Percentiles rank a stretch among this genome's conserved stretches.
These are phyloP conservation scores for Eurois occulta DNA, from an alignment of 2,888 invertebrate species.

Conservation along the genomic window DNA sequence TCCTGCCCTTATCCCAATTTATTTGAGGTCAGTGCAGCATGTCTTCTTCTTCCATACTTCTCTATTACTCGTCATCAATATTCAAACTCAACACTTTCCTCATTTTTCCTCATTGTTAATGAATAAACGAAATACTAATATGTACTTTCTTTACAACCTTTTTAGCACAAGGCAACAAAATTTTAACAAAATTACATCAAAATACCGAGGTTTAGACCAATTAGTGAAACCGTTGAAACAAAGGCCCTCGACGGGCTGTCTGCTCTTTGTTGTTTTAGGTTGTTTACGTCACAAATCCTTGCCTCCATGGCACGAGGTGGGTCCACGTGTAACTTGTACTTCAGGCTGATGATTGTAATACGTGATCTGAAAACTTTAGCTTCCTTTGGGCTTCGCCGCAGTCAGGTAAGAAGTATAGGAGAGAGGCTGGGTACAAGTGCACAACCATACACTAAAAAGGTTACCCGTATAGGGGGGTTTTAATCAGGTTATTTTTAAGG, in stretches of 20 bases:
- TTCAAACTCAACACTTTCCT: too few relatives aligned
- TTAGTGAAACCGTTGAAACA: neutral
- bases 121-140: too few relatives aligned
- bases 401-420: neutral
- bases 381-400: neutral
- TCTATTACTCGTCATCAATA: too few relatives aligned
- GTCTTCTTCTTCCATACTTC: too few relatives aligned
- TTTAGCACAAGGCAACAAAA: neutral
- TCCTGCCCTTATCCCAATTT: too few relatives aligned
- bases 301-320: neutral
- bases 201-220: constrained; percentile 14
- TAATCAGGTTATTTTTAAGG: neutral
- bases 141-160: too few relatives aligned
- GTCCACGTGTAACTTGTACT: neutral
- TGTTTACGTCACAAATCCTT: constrained; percentile 1
- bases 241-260: neutral
- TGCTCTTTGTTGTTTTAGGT: neutral
- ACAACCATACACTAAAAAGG: neutral
- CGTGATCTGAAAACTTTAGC: neutral
- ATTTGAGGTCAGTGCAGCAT: too few relatives aligned
- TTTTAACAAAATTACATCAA: neutral
- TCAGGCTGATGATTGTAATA: neutral
- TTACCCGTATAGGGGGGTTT: neutral
- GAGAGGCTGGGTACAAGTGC: neutral
- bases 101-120: too few relatives aligned